Evolutionary conservation across 2,113 vertebrate species (phyloP).

Genomic region (Cryptomyrus ogoouensis): DNA sequence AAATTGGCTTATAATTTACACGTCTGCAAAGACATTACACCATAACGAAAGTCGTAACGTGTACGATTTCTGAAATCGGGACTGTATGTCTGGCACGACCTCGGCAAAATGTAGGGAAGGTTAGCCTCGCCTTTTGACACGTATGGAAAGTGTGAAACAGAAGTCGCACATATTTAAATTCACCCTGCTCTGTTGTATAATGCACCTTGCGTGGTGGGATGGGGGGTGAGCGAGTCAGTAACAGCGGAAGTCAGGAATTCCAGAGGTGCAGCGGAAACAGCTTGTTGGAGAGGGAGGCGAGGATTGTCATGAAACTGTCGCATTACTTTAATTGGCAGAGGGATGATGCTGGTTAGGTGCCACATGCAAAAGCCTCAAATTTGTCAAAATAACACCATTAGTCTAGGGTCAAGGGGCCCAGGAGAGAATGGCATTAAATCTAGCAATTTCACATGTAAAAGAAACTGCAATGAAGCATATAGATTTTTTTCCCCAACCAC

Average conservation of each 20-base stretch:
- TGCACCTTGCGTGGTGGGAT: not conserved
- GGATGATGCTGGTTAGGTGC: not conserved
- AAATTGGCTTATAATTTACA: not conserved
- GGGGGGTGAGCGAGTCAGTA: not conserved
- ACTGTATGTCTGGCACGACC: not conserved
- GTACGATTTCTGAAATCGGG: not conserved
- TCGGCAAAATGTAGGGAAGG: not conserved
- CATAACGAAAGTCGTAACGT: not conserved
- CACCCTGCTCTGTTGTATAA: not conserved
- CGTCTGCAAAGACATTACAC: not conserved
- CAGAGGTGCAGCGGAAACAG: not conserved
- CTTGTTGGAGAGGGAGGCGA: not conserved
- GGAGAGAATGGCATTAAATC: not conserved
- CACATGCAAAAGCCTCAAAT: not conserved
- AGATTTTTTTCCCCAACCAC: not conserved
- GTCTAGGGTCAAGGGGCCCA: not conserved
- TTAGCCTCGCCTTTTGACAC: not conserved
- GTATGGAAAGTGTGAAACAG: not conserved
- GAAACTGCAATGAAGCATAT: not conserved
- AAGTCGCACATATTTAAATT: not conserved
- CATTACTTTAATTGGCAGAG: slow-evolving; percentile 4
- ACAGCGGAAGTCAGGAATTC: not conserved
- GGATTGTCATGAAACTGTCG: slow-evolving; percentile 1
- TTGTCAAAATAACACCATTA: not conserved
- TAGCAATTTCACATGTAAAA: not conserved